These are phyloP conservation scores for Scaptomyza graminum DNA, from an alignment of 1,140 invertebrate species.

Conservation along the genomic window DNA sequence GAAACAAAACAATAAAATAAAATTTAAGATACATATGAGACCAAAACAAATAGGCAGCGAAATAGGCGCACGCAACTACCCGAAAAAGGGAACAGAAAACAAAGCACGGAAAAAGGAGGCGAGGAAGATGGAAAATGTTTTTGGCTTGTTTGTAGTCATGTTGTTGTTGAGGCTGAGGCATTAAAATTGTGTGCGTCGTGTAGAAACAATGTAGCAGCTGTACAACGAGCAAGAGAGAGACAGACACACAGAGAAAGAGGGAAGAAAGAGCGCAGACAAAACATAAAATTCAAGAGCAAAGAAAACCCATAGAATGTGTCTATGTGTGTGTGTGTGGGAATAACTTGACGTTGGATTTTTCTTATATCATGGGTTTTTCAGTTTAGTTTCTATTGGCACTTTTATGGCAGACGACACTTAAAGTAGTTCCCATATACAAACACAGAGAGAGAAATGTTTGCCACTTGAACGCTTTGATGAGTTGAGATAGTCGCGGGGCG, in stretches of 20 bases:
- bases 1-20: conserved; percentile 76
- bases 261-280: conserved; percentile 3
- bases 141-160: conserved; percentile 30
- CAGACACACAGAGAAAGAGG: background rate
- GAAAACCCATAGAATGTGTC: conserved; percentile 12
- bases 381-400: conserved; percentile 18
- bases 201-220: conserved; percentile 70
- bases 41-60: conserved; percentile 76
- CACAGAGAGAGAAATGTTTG: conserved; percentile 28
- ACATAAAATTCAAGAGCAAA: conserved; percentile 21
- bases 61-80: conserved; percentile 40
- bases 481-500: background rate
- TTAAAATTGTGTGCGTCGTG: background rate
- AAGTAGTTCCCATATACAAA: conserved; percentile 57
- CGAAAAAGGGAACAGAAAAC: background rate
- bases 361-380: conserved; percentile 3
- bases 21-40: conserved; percentile 78
- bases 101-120: conserved; percentile 6
- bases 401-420: conserved; percentile 49
- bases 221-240: conserved; percentile 14
- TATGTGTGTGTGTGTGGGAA: conserved; percentile 15
- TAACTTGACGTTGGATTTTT: conserved; percentile 7
- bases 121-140: conserved; percentile 50
- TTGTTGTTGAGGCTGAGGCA: background rate
- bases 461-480: conserved; percentile 6